Conservation (phyloP, 2,888 invertebrate genomes). For the Platyscelio sp. region DNA sequence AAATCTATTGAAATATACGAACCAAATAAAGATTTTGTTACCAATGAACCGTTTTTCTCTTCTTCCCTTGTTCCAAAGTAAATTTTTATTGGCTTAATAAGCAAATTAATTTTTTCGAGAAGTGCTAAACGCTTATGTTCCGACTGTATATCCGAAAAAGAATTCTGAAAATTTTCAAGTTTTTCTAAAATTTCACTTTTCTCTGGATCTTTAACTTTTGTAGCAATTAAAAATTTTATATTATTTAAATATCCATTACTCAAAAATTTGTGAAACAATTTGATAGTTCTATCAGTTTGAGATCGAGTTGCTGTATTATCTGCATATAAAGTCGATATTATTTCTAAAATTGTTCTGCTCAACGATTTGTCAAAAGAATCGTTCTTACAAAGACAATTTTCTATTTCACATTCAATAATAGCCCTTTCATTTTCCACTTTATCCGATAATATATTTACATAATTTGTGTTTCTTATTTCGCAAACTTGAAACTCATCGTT, state of each 20-base stretch:
- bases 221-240: constrained; percentile 10
- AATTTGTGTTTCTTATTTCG: no score
- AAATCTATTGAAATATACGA: constrained; percentile 26
- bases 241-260: constrained; percentile 21
- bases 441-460: no score
- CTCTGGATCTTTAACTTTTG: constrained; percentile 10
- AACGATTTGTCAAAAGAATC: background rate
- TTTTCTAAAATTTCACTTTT: constrained; percentile 23
- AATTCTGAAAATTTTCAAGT: constrained; percentile 11
- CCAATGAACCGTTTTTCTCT: constrained; percentile 5
- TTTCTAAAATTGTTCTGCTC: background rate
- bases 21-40: constrained; percentile 14
- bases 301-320: constrained; percentile 16
- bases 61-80: constrained; percentile 36
- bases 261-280: constrained; percentile 15
- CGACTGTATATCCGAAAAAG: constrained; percentile 12
- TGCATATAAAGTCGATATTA: constrained; percentile 18
- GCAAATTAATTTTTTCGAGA: constrained; percentile 25
- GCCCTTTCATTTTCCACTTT: no score
- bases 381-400: constrained; percentile 8
- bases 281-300: constrained; percentile 16
- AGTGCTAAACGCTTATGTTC: constrained; percentile 31
- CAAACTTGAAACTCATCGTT: no score
- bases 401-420: constrained; percentile 1
- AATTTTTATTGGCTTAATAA: constrained; percentile 24